A percentile compares a stretch with the other conserved stretches of the same genome.
These are phyloP conservation scores for Clarias magur DNA, from an alignment of 2,113 vertebrate genomes.

Conservation along the genomic window DNA sequence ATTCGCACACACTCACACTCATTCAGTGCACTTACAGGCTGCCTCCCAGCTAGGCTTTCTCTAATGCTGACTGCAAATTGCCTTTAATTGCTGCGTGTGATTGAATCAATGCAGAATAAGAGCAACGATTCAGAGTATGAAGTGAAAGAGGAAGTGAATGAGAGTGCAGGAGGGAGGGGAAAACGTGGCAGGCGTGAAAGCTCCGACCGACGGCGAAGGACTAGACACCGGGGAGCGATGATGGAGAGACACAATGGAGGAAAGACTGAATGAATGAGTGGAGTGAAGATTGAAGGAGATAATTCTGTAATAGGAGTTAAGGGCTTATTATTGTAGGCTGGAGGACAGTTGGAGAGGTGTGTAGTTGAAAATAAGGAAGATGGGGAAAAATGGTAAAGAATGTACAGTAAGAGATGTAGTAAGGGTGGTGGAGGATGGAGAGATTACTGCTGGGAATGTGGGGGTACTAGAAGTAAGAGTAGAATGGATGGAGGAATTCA, in stretches of 20 bases:
- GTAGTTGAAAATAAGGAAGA: background rate
- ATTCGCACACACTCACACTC: slow-evolving; percentile 37
- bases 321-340: too few species aligned
- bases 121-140: slow-evolving; percentile 28
- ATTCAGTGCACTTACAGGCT: background rate
- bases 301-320: too few species aligned
- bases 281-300: background rate
- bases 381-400: background rate
- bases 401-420: background rate
- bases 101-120: slow-evolving; percentile 67
- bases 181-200: background rate
- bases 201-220: background rate
- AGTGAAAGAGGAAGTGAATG: background rate
- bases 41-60: slow-evolving; percentile 60
- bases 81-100: slow-evolving; percentile 69
- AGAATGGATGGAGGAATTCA: background rate
- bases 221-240: too few species aligned
- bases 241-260: background rate
- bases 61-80: slow-evolving; percentile 68
- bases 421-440: background rate
- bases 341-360: too few species aligned
- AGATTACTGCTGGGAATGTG: too few species aligned
- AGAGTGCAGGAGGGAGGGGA: background rate
- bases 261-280: background rate
- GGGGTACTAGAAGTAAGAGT: too few species aligned